Percentiles rank a stretch among this genome's conserved stretches.
Evolutionary conservation across 2,797 vertebrate genomes (phyloP).

Genomic region (Neosilurus mollespiculum): DNA sequence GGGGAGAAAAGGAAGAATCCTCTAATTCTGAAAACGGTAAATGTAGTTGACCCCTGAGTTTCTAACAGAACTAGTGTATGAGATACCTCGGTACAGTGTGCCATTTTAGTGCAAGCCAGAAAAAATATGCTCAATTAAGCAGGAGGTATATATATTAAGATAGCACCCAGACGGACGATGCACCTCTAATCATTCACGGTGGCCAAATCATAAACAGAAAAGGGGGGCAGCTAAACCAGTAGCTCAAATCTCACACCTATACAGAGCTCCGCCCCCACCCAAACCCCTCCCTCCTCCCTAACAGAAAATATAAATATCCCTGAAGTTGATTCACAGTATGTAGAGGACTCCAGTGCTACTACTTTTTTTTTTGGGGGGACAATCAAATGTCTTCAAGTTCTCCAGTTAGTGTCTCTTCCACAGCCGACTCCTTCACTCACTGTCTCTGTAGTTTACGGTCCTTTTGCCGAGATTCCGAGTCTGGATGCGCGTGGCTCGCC

Average conservation of each 20-base stretch:
- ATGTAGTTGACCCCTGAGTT: conserved; percentile 84
- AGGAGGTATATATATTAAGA: conserved; percentile 76
- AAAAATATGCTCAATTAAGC: conserved; percentile 77
- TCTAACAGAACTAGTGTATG: conserved; percentile 84
- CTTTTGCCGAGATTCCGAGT: conserved; percentile 76
- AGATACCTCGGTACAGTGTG: conserved; percentile 83
- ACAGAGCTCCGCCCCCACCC: conserved; percentile 53
- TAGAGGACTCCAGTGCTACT: conserved; percentile 81
- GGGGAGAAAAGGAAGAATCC: conserved; percentile 58
- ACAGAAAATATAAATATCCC: conserved; percentile 97
- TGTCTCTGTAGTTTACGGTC: conserved; percentile 75
- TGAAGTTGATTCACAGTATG: conserved; percentile 90
- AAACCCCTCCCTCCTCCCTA: conserved; percentile 66
- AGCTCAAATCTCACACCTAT: conserved; percentile 79
- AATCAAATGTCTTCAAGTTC: conserved; percentile 71
- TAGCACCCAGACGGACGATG: conserved; percentile 81
- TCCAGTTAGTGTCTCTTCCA: conserved; percentile 65
- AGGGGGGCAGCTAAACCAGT: conserved; percentile 75
- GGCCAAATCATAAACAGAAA: conserved; percentile 66
- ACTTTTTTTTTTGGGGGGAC: conserved; percentile 64
- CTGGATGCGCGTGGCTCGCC: conserved; percentile 63
- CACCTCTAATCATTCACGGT: conserved; percentile 66
- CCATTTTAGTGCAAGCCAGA: conserved; percentile 85
- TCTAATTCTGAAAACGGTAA: conserved; percentile 79
- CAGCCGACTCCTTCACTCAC: conserved; percentile 68